Conservation (phyloP, 1,140 invertebrate species). For the Apis cerana region DNA sequence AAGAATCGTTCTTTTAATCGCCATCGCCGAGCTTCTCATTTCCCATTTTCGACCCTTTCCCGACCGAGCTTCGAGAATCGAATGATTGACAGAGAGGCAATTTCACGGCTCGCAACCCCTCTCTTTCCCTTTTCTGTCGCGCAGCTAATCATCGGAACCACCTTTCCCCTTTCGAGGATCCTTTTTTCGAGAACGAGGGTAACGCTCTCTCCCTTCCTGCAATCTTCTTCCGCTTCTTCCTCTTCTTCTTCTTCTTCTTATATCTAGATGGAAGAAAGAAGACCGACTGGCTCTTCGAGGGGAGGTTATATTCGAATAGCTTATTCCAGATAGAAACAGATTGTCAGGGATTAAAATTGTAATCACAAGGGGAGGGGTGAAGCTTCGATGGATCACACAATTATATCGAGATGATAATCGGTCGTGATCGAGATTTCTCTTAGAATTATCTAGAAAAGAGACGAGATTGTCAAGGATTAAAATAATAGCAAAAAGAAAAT, state of each 20-base stretch:
- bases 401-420: too few relatives aligned
- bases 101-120: conserved; percentile 29
- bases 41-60: conserved; percentile 16
- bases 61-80: not conserved
- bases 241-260: too few relatives aligned
- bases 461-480: too few relatives aligned
- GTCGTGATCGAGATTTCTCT: too few relatives aligned
- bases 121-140: not conserved
- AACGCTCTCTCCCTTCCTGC: not conserved
- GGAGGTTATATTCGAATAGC: too few relatives aligned
- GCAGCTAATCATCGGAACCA: conserved; percentile 52
- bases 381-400: too few relatives aligned
- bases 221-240: not conserved
- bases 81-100: conserved; percentile 52
- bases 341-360: too few relatives aligned
- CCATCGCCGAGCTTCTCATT: conserved; percentile 18
- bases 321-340: too few relatives aligned
- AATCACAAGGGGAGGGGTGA: too few relatives aligned
- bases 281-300: not conserved
- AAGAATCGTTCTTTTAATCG: conserved; percentile 26
- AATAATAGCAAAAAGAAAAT: too few relatives aligned
- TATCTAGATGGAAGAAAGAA: not conserved
- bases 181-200: conserved; percentile 33
- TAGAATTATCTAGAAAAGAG: too few relatives aligned
- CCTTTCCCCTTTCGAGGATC: conserved; percentile 6